Evolutionary conservation across 1,140 invertebrate species (phyloP), one percentile per base, ranked within the genome.

Genomic region (Mactra quadrangularis): DNA sequence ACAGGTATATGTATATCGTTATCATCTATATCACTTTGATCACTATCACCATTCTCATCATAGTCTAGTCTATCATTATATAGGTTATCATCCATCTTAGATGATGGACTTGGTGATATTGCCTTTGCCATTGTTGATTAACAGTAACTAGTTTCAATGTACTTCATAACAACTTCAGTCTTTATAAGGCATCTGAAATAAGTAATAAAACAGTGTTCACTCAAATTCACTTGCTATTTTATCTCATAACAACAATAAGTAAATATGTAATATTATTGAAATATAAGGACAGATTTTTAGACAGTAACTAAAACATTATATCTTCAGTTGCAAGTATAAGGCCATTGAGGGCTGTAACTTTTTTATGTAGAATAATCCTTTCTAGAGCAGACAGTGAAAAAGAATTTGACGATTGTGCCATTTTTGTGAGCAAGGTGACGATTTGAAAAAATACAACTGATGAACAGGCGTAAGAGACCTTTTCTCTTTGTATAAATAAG

Each of bases 71-170:
- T 57, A 45, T 19, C 50, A 19, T 64, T 41, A 57, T 55, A 55
- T 33, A n/a, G 35, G 35, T 72, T 55, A 35, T 22, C 52, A 57
- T 38, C 47, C 31, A 72, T 41, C 17, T 52, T 53, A 4, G 70
- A 72, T 31, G 35, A 33, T 22, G 74, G 31, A n/a, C 35, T 60
- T 33, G 74, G 45, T 11, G 74, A 76, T 19, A 45, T 76, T 45
- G 74, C 74, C 45, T 76, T 76, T 17, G 74, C 74, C 74, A 76
- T 76, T 33, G 29, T 59, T 27, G 59, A n/a, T 60, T n/a, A 45
- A 45, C 0, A 45, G 13, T 45, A 70, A 35, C 64, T 47, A 45
- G 38, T 70, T 15, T 22, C 45, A 29, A 4, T 45, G 13, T 50
- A 47, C 19, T 9, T 17, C 27, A 11, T 22, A 59, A 7, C 27